Evolutionary conservation across 1,140 invertebrate species (phyloP).

Genomic region (Saxidomus purpurata): DNA sequence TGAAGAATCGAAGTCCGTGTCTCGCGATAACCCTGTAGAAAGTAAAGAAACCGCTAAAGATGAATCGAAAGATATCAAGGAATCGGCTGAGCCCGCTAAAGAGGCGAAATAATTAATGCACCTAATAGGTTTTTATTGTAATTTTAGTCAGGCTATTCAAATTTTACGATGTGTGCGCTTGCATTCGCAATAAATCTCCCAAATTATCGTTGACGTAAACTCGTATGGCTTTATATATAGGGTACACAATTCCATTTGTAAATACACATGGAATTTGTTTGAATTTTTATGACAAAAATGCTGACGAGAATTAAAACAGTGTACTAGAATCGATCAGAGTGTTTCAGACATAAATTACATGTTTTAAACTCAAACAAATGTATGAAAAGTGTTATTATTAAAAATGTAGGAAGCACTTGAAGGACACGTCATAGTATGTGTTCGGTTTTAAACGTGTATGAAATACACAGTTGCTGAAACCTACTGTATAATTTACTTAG

Average conservation of each 20-base stretch:
- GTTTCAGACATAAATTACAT: too few relatives aligned
- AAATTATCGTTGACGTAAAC: neutral
- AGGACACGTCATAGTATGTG: too few relatives aligned
- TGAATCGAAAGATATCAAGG: slow-evolving; percentile 23
- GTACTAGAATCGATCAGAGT: neutral
- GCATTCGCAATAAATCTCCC: slow-evolving; percentile 2
- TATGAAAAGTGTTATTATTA: too few relatives aligned
- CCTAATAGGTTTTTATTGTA: slow-evolving; percentile 33
- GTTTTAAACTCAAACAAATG: too few relatives aligned
- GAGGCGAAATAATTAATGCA: slow-evolving; percentile 18
- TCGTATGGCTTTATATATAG: too few relatives aligned
- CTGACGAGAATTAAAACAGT: neutral
- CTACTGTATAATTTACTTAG: too few relatives aligned
- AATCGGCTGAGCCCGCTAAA: neutral
- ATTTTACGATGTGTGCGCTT: slow-evolving; percentile 18
- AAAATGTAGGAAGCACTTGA: too few relatives aligned
- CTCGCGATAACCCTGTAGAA: neutral
- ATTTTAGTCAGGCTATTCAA: slow-evolving; percentile 16
- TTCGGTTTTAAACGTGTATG: too few relatives aligned
- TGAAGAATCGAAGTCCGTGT: neutral
- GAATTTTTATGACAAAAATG: neutral
- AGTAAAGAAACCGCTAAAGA: slow-evolving; percentile 39
- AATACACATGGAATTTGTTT: neutral
- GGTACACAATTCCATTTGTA: too few relatives aligned
- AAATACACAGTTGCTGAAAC: too few relatives aligned